Conservation (phyloP, 2,888 invertebrate genomes). For the Pristionchus fissidentatus region DNA sequence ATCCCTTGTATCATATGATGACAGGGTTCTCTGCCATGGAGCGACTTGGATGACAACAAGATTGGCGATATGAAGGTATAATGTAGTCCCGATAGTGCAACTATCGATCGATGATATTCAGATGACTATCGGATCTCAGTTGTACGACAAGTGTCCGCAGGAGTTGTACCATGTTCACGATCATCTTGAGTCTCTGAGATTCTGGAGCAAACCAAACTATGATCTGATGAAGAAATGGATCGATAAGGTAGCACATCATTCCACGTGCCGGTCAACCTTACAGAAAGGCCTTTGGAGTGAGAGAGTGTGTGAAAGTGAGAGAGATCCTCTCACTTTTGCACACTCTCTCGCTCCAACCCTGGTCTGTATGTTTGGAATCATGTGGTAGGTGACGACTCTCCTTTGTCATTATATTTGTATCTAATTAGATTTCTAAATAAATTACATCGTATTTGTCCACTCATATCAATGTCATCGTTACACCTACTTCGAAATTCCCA, state of each 20-base stretch:
- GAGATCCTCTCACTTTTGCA: too few species aligned
- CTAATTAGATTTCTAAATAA: too few species aligned
- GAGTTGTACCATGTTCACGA: conserved; percentile 56
- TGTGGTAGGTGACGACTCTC: too few species aligned
- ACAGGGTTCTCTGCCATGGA: conserved; percentile 57
- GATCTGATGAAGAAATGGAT: conserved; percentile 17
- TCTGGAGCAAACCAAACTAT: conserved; percentile 35
- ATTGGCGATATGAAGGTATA: conserved; percentile 19
- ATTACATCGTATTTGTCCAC: too few species aligned
- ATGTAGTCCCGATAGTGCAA: background rate
- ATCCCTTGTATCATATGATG: conserved; percentile 45
- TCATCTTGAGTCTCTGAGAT: conserved; percentile 52
- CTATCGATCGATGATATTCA: background rate
- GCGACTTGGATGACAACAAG: conserved; percentile 18
- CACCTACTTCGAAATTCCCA: too few species aligned
- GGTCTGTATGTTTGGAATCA: too few species aligned
- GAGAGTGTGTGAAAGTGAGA: background rate
- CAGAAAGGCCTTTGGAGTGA: too few species aligned
- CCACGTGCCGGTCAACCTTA: too few species aligned
- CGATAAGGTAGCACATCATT: conserved; percentile 9
- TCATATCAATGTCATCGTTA: too few species aligned
- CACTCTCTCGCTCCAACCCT: too few species aligned
- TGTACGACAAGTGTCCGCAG: conserved; percentile 57
- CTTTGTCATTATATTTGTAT: too few species aligned
- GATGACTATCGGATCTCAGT: conserved; percentile 50